These are phyloP conservation scores for Meriones psammophilus DNA, from an alignment of 2,797 vertebrate species.

Conservation along the genomic window DNA sequence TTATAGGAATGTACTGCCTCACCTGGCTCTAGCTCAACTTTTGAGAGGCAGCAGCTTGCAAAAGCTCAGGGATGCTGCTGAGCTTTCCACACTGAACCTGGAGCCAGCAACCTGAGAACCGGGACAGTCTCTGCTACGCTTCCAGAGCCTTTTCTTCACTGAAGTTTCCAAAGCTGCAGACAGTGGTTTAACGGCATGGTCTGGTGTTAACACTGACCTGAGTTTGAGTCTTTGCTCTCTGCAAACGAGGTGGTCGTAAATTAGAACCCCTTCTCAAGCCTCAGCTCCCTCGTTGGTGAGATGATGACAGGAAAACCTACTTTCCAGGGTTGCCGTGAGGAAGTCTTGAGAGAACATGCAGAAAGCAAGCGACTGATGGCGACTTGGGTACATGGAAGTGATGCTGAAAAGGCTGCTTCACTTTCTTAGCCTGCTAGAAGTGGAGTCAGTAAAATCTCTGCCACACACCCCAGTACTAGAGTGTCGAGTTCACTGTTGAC, in stretches of 20 bases:
- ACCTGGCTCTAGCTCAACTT: background rate
- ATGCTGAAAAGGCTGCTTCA: background rate
- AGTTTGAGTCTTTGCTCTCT: conserved; percentile 54
- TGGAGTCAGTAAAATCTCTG: background rate
- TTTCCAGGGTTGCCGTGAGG: background rate
- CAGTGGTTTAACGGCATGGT: background rate
- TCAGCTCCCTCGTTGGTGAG: conserved; percentile 1
- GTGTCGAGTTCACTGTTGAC: background rate
- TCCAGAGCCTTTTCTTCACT: background rate
- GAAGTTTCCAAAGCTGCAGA: conserved; percentile 9
- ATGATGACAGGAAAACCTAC: background rate
- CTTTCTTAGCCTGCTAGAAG: background rate
- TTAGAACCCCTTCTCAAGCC: background rate
- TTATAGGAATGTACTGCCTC: background rate
- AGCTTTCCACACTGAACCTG: background rate
- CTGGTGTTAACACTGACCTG: conserved; percentile 26
- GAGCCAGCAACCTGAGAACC: background rate
- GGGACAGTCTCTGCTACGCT: background rate
- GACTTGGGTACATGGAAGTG: background rate
- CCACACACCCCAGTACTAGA: background rate
- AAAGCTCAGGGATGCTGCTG: background rate
- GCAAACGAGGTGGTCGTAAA: background rate
- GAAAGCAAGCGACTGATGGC: background rate
- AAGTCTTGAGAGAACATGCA: background rate
- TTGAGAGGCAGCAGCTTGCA: background rate